Evolutionary conservation across 2,888 invertebrate species (phyloP).

Genomic region (Coenonympha arcania): DNA sequence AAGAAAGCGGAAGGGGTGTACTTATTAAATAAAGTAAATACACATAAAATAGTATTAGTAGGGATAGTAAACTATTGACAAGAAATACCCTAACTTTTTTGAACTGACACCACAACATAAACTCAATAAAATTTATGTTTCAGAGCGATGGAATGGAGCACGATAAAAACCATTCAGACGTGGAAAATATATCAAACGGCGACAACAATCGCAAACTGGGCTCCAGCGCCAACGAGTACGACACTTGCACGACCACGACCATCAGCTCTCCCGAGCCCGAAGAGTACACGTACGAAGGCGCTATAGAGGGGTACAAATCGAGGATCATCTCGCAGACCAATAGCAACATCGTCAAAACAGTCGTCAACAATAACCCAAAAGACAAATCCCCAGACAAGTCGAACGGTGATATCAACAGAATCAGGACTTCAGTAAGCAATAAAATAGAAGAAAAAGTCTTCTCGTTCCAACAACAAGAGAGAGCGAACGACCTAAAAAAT

Average conservation of each 20-base stretch:
- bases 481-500: conserved; percentile 59
- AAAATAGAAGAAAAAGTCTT: conserved; percentile 78
- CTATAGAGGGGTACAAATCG: conserved; percentile 89
- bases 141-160: conserved; percentile 77
- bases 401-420: conserved; percentile 62
- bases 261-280: conserved; percentile 81
- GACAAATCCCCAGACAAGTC: conserved; percentile 62
- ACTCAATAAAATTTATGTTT: conserved; percentile 30
- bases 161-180: conserved; percentile 70
- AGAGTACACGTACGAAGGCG: conserved; percentile 90
- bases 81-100: too few relatives aligned
- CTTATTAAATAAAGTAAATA: too few relatives aligned
- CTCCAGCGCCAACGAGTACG: conserved; percentile 76
- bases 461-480: conserved; percentile 73
- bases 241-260: conserved; percentile 79
- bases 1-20: too few relatives aligned
- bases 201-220: conserved; percentile 65
- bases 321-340: conserved; percentile 78
- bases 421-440: conserved; percentile 67
- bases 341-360: conserved; percentile 62
- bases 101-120: neutral
- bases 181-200: conserved; percentile 66
- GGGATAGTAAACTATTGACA: too few relatives aligned
- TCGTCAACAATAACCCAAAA: conserved; percentile 60
- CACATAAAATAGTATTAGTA: too few relatives aligned